Evolutionary conservation across 2,113 vertebrate species (phyloP).

Genomic region (Nanorana parkeri): DNA sequence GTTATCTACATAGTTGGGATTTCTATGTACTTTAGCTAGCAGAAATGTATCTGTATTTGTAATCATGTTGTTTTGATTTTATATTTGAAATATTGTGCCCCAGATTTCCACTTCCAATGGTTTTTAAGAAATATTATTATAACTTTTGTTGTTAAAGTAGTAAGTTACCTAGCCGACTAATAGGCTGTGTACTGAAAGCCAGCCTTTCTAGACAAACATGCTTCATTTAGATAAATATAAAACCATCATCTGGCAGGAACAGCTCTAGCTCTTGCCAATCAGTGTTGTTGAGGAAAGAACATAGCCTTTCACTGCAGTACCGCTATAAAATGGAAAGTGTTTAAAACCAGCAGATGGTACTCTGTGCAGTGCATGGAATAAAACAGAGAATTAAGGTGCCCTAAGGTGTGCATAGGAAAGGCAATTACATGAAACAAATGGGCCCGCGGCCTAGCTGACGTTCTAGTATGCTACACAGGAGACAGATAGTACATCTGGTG

Average conservation of each 20-base stretch:
- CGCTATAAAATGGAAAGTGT: conserved; percentile 78
- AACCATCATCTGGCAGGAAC: conserved; percentile 73
- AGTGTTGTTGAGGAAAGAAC: conserved; percentile 65
- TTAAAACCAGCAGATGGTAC: conserved; percentile 94
- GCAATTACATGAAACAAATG: conserved; percentile 99
- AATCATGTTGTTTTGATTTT: background rate
- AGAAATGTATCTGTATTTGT: too few species aligned
- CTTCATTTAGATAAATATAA: conserved; percentile 74
- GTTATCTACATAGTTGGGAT: too few species aligned
- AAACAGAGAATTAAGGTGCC: conserved; percentile 96
- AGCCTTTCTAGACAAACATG: conserved; percentile 66
- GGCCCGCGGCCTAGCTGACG: conserved; percentile 88
- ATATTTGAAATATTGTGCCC: background rate
- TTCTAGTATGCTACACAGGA: conserved; percentile 84
- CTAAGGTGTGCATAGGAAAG: conserved; percentile 93
- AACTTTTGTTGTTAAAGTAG: background rate
- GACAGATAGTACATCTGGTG: conserved; percentile 89
- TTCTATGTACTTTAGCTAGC: too few species aligned
- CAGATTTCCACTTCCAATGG: background rate
- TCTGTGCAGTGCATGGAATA: conserved; percentile 96
- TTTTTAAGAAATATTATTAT: conserved; percentile 4
- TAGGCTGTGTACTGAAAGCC: conserved; percentile 65
- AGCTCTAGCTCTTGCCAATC: conserved; percentile 65
- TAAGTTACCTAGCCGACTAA: conserved; percentile 57
- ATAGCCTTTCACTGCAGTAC: conserved; percentile 66